Percentiles rank a stretch among this genome's conserved stretches.
Evolutionary conservation across 2,888 invertebrate species (phyloP).

Genomic region (Fragum sueziense): DNA sequence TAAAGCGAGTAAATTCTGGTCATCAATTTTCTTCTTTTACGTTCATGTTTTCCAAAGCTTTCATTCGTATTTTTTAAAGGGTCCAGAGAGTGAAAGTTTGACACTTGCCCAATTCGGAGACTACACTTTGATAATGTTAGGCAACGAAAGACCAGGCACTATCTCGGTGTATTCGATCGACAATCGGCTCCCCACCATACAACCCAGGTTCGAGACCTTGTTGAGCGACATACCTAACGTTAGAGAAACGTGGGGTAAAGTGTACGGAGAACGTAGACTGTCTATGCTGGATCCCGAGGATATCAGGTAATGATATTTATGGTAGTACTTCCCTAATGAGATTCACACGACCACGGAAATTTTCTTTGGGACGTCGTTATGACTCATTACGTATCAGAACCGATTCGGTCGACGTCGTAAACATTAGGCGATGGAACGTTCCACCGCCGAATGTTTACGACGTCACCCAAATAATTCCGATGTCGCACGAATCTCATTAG

Average conservation of each 20-base stretch:
- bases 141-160: constrained; percentile 71
- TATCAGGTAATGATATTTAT: constrained; percentile 62
- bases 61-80: constrained; percentile 59
- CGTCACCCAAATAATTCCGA: no score
- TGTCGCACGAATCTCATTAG: no score
- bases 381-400: no score
- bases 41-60: no score
- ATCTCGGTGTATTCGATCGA: constrained; percentile 68
- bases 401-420: no score
- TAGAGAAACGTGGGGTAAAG: constrained; percentile 57
- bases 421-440: no score
- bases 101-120: constrained; percentile 62
- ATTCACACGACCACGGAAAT: no score
- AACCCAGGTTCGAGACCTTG: constrained; percentile 65
- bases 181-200: constrained; percentile 37
- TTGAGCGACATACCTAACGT: constrained; percentile 42
- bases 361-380: not conserved
- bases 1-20: no score
- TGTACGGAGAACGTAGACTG: constrained; percentile 55
- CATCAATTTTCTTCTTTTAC: no score
- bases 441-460: no score
- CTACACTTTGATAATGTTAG: constrained; percentile 67
- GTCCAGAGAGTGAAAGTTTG: constrained; percentile 69
- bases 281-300: constrained; percentile 70
- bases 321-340: no score